Conservation (phyloP, 2,888 invertebrate genomes). For the Pachycephus smyrnensis region DNA sequence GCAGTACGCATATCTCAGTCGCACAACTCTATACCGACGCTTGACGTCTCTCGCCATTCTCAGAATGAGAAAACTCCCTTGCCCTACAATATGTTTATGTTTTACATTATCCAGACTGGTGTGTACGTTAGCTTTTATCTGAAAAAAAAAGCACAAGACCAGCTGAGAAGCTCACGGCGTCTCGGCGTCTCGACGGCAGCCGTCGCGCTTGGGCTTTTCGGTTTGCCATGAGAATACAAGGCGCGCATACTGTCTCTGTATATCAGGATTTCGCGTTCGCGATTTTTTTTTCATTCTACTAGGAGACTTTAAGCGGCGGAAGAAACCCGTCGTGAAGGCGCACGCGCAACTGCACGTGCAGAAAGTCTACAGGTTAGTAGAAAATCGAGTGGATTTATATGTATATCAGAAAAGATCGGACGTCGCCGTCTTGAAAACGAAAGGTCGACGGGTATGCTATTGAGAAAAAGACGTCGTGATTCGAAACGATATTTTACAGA, state of each 20-base stretch:
- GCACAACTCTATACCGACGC: neutral
- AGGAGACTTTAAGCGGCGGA: neutral
- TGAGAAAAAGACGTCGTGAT: neutral
- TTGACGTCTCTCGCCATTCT: neutral
- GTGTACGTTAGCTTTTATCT: neutral
- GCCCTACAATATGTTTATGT: conserved; percentile 12
- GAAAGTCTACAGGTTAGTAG: too few relatives aligned
- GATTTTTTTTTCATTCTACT: neutral
- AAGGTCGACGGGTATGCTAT: neutral
- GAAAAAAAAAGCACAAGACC: neutral
- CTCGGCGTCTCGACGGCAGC: neutral
- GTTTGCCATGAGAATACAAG: neutral
- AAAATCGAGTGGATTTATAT: too few relatives aligned
- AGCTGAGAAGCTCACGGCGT: neutral
- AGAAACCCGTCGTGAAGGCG: too few relatives aligned
- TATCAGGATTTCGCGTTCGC: neutral
- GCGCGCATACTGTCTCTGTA: neutral
- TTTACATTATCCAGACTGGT: neutral
- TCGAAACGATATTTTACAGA: neutral
- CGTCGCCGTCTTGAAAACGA: too few relatives aligned
- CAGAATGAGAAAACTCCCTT: neutral
- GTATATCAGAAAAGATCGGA: too few relatives aligned
- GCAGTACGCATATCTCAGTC: neutral
- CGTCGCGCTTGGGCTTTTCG: neutral
- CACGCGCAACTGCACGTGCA: too few relatives aligned